These are phyloP conservation scores for Aphrocallistes beatrix DNA, from an alignment of 37 sponge, comb jelly and placozoan genomes.

Conservation along the genomic window DNA sequence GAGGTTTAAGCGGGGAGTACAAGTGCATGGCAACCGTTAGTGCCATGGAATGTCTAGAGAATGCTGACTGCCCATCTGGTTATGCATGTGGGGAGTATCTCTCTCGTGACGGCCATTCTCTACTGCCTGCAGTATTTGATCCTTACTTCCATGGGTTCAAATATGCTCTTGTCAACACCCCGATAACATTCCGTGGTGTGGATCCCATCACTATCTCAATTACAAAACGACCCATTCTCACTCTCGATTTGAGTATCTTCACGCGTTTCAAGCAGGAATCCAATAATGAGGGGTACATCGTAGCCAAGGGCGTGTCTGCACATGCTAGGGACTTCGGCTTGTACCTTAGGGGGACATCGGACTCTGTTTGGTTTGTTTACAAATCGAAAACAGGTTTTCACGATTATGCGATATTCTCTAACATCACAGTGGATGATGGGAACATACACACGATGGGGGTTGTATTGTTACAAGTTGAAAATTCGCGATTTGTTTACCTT, in stretches of 20 bases:
- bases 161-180: background rate
- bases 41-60: background rate
- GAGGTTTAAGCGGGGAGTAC: background rate
- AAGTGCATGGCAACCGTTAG: background rate
- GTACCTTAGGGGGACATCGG: background rate
- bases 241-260: background rate
- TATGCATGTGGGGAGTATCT: background rate
- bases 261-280: background rate
- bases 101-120: background rate
- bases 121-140: slow-evolving; percentile 5
- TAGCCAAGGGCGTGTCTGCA: background rate
- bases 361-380: background rate
- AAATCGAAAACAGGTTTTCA: background rate
- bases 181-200: background rate
- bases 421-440: background rate
- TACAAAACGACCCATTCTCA: background rate
- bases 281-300: background rate
- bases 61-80: background rate
- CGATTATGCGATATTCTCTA: slow-evolving; percentile 5
- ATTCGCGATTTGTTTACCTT: slow-evolving; percentile 10
- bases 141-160: background rate
- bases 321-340: slow-evolving; percentile 8
- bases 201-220: background rate
- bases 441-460: background rate
- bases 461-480: background rate